Percentiles rank a stretch among this genome's conserved stretches.
phyloP scores from a whole-genome alignment of 2,113 vertebrate species.

The Furnarius figulus region DNA sequence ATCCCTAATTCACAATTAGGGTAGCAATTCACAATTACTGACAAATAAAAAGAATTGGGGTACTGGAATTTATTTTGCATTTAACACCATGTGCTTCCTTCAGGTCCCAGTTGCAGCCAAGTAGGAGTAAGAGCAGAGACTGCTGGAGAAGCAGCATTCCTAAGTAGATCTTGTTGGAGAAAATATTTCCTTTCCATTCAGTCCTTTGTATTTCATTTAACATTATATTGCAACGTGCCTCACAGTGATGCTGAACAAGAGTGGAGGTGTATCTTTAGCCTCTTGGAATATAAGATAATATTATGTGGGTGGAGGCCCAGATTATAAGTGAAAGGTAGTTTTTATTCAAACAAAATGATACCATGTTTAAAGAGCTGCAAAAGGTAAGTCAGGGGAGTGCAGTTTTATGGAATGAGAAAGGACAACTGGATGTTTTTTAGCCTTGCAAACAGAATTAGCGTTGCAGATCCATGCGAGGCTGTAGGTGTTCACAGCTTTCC shows the following conservation, averaged over 20 bases:
- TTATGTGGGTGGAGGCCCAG: not conserved
- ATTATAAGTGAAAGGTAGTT: not conserved
- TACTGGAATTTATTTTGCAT: not conserved
- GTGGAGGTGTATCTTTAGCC: not conserved
- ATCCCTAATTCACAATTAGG: too few relatives aligned
- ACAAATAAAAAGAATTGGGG: not conserved
- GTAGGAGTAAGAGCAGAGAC: not conserved
- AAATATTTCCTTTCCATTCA: not conserved
- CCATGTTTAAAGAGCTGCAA: not conserved
- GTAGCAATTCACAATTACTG: not conserved
- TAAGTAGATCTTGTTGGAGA: not conserved
- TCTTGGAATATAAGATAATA: not conserved
- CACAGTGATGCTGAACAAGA: not conserved
- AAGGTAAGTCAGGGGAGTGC: slow-evolving; percentile 2
- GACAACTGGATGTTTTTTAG: not conserved
- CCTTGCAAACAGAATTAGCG: not conserved
- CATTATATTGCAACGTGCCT: not conserved
- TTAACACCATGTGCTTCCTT: not conserved
- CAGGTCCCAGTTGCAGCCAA: not conserved
- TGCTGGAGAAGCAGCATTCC: not conserved
- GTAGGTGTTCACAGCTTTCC: not conserved
- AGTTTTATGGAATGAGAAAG: not conserved
- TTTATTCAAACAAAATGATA: not conserved
- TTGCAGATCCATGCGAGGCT: not conserved
- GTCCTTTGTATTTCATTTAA: not conserved